Evolutionary conservation across 2,797 vertebrate species (phyloP).

Genomic region (Ctenochaetus hawaiiensis): DNA sequence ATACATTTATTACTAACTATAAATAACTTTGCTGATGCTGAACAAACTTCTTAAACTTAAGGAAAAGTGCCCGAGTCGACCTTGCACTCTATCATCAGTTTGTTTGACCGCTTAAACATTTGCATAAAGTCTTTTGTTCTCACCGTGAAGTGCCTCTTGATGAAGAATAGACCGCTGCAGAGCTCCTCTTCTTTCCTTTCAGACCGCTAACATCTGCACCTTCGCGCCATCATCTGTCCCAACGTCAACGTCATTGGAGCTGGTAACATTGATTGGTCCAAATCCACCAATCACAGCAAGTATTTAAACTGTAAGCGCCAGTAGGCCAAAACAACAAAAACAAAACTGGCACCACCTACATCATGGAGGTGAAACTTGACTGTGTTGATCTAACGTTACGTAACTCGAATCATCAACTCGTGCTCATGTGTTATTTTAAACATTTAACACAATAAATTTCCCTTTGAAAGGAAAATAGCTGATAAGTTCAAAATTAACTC

Average conservation of each 20-base stretch:
- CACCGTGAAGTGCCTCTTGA: constrained; percentile 66
- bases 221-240: constrained; percentile 68
- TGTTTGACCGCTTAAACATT: constrained; percentile 12
- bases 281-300: constrained; percentile 65
- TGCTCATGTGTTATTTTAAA: background rate
- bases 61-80: background rate
- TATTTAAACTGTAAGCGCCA: constrained; percentile 3
- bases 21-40: background rate
- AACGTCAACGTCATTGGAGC: constrained; percentile 6
- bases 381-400: background rate
- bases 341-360: background rate
- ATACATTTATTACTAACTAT: background rate
- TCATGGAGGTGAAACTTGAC: background rate
- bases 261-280: constrained; percentile 58
- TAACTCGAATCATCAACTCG: background rate
- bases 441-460: background rate
- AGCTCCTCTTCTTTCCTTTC: constrained; percentile 12
- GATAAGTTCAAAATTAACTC: background rate
- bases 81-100: background rate
- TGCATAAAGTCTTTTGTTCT: constrained; percentile 60
- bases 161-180: constrained; percentile 6
- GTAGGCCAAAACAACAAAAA: constrained; percentile 6
- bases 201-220: constrained; percentile 65
- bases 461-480: background rate
- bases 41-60: background rate